phyloP scores from a whole-genome alignment of 2,113 vertebrate species.

The Brienomyrus longianalis region DNA sequence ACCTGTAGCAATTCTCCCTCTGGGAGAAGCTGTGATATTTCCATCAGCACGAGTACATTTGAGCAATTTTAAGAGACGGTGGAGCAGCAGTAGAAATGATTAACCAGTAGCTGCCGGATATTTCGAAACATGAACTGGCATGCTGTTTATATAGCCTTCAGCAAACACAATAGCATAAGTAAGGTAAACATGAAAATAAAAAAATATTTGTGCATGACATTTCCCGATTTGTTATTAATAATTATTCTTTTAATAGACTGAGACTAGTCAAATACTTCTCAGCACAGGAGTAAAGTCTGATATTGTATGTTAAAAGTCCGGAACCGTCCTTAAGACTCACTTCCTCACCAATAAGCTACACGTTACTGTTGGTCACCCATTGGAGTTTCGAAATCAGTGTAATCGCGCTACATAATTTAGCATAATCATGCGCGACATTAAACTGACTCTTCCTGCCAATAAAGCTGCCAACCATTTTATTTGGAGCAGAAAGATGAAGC shows the following conservation, averaged over 20 bases:
- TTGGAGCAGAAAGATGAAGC: not conserved
- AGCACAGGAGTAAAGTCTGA: not conserved
- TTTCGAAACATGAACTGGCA: not conserved
- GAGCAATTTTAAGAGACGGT: not conserved
- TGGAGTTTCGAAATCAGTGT: not conserved
- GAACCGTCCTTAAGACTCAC: not conserved
- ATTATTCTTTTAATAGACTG: not conserved
- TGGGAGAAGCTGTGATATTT: not conserved
- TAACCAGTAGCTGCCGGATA: not conserved
- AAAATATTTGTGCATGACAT: not conserved
- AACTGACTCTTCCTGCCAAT: not conserved
- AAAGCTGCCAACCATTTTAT: not conserved
- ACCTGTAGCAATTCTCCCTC: not conserved
- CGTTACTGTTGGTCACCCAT: not conserved
- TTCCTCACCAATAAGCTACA: not conserved
- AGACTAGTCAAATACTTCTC: not conserved
- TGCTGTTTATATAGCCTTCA: not conserved
- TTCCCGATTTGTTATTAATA: not conserved
- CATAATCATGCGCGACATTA: not conserved
- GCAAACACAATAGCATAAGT: not conserved
- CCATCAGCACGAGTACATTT: not conserved
- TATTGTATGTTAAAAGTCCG: not conserved
- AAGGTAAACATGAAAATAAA: not conserved
- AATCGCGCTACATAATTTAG: not conserved
- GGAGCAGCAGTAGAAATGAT: not conserved